Evolutionary conservation across 2,888 invertebrate genomes (phyloP), one percentile per base, ranked within the genome.

Genomic region (Rhaphigaster nebulosa): DNA sequence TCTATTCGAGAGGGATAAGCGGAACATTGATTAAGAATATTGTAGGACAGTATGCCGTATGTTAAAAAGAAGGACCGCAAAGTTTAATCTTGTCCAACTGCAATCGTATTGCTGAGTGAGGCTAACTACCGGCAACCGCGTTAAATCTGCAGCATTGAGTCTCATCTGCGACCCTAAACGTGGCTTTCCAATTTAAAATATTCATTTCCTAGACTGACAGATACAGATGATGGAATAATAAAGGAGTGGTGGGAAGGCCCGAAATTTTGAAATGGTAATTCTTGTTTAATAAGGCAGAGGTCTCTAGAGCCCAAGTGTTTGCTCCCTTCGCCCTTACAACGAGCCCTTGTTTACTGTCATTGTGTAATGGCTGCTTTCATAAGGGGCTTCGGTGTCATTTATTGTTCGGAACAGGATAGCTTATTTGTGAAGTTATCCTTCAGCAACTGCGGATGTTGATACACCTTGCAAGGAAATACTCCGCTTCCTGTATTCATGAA

Each of bases 221-320:
- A 76, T 76, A 38, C 70, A 76, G 70, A 76, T 38, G 70, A 76
- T 38, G 70, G 70, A 76, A 76, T 38, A 76, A 76, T 38, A 76
- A 76, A 76, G 70, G 70, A 76, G 70, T 84, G 45, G 84, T 84
- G 38, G 84, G 84, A 84, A 84, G 84, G 12, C 26, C 45, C 65
- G 29, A 65, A 65, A 80, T 38, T 80, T 80, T 45, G 84, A 84
- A 84, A 84, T 84, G 84, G 84, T 84, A 84, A 84, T 84, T 84
- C 13, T 3, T 84, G 84, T 84, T 84, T 84, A 84, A 84, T 84
- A 84, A 84, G 84, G 45, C 84, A n/a, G 45, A 26, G 26, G 45
- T 50, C 84, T 50, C 45, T n/a, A 41, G 84, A 23, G 84, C n/a
- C 8, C 84, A 45, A 84, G 84, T 84, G 84, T 84, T 84, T 84